These are phyloP conservation scores for Cydia splendana DNA, from an alignment of 1,140 invertebrate genomes.

Conservation along the genomic window DNA sequence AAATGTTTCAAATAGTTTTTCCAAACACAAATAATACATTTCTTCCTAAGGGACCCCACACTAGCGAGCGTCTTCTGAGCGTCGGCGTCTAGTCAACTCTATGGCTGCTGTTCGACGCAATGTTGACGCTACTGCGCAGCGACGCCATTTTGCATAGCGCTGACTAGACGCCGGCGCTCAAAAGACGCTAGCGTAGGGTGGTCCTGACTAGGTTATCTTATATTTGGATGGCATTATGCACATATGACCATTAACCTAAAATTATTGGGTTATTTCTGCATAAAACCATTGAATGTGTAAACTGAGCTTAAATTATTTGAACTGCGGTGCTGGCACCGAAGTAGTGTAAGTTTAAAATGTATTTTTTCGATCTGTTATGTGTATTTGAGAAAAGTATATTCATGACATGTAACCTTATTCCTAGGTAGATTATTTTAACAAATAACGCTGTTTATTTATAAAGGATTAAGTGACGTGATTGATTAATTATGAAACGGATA, in stretches of 20 bases:
- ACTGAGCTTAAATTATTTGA: constrained; percentile 3
- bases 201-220: too few species aligned
- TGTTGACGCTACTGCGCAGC: too few species aligned
- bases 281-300: not conserved
- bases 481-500: too few species aligned
- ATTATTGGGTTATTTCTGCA: not conserved
- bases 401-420: constrained; percentile 31
- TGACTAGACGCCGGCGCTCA: too few species aligned
- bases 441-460: constrained; percentile 13
- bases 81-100: too few species aligned
- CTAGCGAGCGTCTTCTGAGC: too few species aligned
- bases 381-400: constrained; percentile 5
- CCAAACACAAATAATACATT: too few species aligned
- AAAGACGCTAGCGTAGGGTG: too few species aligned
- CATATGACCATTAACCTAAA: not conserved
- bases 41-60: too few species aligned
- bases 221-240: constrained; percentile 11
- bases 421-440: not conserved
- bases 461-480: not conserved
- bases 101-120: too few species aligned
- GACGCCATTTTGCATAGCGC: too few species aligned
- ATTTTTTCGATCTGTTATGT: constrained; percentile 4
- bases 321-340: constrained; percentile 21
- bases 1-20: not conserved
- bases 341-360: constrained; percentile 18